Percentiles rank a stretch among this genome's conserved stretches.
phyloP scores from a whole-genome alignment of 2,113 vertebrate species.

The Acanthisitta chloris region DNA sequence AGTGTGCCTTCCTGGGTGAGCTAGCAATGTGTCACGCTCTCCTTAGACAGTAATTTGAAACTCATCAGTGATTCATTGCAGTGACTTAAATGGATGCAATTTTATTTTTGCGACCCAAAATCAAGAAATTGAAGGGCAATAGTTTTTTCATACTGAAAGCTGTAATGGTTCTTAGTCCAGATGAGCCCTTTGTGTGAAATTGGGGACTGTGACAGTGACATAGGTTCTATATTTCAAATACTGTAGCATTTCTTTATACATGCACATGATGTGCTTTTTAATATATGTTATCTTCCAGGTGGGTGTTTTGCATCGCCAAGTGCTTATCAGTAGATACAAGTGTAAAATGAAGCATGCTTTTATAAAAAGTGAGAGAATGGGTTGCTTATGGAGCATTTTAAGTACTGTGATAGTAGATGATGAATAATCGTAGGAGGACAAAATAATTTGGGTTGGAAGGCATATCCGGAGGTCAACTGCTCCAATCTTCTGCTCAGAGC shows the following conservation, averaged over 20 bases:
- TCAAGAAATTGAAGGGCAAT: background rate
- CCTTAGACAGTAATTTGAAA: background rate
- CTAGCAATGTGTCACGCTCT: background rate
- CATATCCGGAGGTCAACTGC: background rate
- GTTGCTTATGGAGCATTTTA: background rate
- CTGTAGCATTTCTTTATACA: background rate
- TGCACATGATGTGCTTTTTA: rapidly evolving
- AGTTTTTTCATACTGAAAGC: background rate
- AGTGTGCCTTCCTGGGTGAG: background rate
- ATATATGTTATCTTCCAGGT: background rate
- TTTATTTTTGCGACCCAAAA: background rate
- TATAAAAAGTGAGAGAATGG: background rate
- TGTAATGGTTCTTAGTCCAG: background rate
- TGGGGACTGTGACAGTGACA: background rate
- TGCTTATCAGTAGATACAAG: background rate
- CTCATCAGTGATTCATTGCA: background rate
- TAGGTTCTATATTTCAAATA: background rate
- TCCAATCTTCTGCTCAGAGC: background rate
- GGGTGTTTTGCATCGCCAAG: background rate
- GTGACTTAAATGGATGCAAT: background rate
- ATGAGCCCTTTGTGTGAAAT: background rate
- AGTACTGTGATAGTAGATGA: background rate
- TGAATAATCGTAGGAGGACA: background rate
- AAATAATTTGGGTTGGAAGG: background rate
- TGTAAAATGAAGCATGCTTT: background rate